These are phyloP conservation scores for Acyrthosiphon pisum DNA, from an alignment of 1,140 invertebrate genomes.

Conservation along the genomic window DNA sequence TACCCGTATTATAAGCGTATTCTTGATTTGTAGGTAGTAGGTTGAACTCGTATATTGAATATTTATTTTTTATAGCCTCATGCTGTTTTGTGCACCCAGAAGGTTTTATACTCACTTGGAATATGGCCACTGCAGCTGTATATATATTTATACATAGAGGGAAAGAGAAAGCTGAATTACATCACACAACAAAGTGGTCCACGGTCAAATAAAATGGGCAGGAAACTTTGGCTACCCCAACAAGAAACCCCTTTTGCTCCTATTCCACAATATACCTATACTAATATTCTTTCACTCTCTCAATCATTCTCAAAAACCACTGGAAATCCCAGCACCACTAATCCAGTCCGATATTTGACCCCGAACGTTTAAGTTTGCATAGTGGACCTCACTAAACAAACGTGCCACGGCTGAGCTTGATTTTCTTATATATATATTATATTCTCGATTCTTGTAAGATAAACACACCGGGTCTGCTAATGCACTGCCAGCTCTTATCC, in stretches of 20 bases:
- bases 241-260: neutral
- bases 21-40: neutral
- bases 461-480: constrained; percentile 24
- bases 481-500: constrained; percentile 45
- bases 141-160: neutral
- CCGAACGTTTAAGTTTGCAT: neutral
- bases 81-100: neutral
- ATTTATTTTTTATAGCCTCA: neutral
- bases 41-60: neutral
- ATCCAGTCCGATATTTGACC: constrained; percentile 29
- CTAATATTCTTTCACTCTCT: neutral
- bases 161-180: neutral
- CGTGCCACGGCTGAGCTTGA: neutral
- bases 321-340: neutral
- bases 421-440: constrained; percentile 14
- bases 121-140: neutral
- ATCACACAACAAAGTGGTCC: neutral
- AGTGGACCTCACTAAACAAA: constrained; percentile 20
- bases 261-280: neutral
- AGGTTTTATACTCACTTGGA: neutral
- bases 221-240: neutral
- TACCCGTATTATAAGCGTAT: neutral
- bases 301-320: neutral
- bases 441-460: neutral
- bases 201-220: constrained; percentile 9